Evolutionary conservation across 37 sponge, comb jelly and placozoan species (phyloP), one percentile per base, ranked within the genome.

Genomic region (Spongilla lacustris): DNA sequence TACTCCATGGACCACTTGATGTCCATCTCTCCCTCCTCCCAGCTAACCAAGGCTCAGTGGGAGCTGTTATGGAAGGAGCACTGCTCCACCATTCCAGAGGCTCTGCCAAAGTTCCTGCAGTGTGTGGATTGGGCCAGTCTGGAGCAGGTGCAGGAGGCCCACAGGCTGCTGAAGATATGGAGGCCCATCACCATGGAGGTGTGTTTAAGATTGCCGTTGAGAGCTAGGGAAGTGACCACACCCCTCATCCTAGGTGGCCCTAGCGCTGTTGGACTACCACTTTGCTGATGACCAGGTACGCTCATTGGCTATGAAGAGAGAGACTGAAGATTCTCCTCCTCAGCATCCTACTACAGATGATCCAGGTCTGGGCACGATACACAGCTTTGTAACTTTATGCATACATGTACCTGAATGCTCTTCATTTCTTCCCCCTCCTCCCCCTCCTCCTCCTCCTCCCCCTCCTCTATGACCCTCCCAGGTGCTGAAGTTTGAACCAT

Each of bases 271-370:
- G 35, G 93, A 97, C 73, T 97, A 93, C 77, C 91, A 97, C 77
- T 92, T 81, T 81, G 91, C 93, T 71, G 97, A 97, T 81, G 95
- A 92, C 88, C 88, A 94, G 93, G 95, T 97, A 0, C 85, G 97
- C 29, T 69, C 90, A 38, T 71, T 97, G 77, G 97, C 97, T 2
- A 94, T 97, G 29, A 50, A 70, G 71, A n/a, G n/a, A n/a, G n/a
- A 67, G 93, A 34, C 72, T 97, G 67, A 90, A 91, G 87, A 90
- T n/a, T n/a, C n/a, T n/a, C n/a, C n/a, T n/a, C n/a, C n/a, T n/a
- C n/a, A n/a, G n/a, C n/a, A n/a, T n/a, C n/a, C n/a, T n/a, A n/a
- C n/a, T n/a, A n/a, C n/a, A 41, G 28, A 13, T 75, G 8, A 46
- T 31, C 30, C 4, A 13, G 74, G 17, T n/a, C n/a, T n/a, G n/a